These are phyloP conservation scores for Erebia aethiops DNA, from an alignment of 2,888 invertebrate species.

Conservation along the genomic window DNA sequence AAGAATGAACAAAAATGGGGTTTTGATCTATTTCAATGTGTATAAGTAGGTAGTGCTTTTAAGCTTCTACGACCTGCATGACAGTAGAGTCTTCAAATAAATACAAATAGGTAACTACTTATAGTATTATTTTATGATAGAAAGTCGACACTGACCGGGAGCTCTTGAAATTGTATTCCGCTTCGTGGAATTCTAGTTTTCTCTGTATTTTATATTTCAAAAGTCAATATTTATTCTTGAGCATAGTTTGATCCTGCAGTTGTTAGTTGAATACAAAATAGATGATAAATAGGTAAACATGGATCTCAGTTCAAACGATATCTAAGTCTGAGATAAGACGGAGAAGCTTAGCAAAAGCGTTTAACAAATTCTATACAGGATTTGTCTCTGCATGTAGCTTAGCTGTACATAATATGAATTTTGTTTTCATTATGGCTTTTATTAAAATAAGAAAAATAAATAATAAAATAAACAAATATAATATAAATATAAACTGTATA, in stretches of 20 bases:
- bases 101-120: neutral
- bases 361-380: neutral
- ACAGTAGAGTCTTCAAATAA: neutral
- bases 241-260: neutral
- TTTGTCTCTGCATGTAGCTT: too few relatives aligned
- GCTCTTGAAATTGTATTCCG: neutral
- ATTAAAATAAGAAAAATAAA: too few relatives aligned
- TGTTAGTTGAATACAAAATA: neutral
- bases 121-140: constrained; percentile 3
- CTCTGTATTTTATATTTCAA: neutral
- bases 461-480: too few relatives aligned
- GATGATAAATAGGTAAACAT: neutral
- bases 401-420: too few relatives aligned
- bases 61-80: too few relatives aligned
- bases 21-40: too few relatives aligned
- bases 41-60: too few relatives aligned
- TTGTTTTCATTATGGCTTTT: too few relatives aligned
- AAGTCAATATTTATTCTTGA: neutral
- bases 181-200: neutral
- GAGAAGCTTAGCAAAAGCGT: neutral
- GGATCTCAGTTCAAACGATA: neutral
- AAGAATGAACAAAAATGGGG: too few relatives aligned
- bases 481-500: too few relatives aligned
- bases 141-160: constrained; percentile 8
- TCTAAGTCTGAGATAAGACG: neutral